These are phyloP conservation scores for Operophtera brumata DNA, from an alignment of 2,888 invertebrate species.

Conservation along the genomic window DNA sequence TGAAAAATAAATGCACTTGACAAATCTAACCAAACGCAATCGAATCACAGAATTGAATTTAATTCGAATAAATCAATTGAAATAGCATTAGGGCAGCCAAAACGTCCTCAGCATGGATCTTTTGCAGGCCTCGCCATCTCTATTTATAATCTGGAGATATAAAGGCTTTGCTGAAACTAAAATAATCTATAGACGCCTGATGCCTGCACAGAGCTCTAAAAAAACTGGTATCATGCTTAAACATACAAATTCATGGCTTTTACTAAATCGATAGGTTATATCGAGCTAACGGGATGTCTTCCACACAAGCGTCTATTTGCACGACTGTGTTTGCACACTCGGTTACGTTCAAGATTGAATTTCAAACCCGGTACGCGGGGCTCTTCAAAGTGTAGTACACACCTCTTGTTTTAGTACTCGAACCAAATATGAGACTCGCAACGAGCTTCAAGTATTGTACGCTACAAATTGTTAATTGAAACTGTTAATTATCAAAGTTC, in stretches of 20 bases:
- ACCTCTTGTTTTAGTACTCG: not conserved
- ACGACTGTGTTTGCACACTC: constrained; percentile 36
- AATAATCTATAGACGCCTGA: too few species aligned
- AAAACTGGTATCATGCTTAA: not conserved
- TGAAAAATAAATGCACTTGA: too few species aligned
- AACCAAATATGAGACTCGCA: not conserved
- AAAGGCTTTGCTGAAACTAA: too few species aligned
- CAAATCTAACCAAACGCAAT: too few species aligned
- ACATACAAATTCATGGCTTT: constrained; percentile 2
- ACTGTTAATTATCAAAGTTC: too few species aligned
- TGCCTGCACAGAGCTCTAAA: too few species aligned
- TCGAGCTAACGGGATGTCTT: constrained; percentile 27
- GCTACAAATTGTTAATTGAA: not conserved
- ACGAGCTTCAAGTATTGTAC: not conserved
- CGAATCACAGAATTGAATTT: too few species aligned
- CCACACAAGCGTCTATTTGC: constrained; percentile 31
- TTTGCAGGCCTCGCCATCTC: too few species aligned
- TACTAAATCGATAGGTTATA: constrained; percentile 12
- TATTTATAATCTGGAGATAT: too few species aligned
- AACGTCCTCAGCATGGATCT: too few species aligned
- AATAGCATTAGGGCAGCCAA: too few species aligned
- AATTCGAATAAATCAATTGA: too few species aligned
- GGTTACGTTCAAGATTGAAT: constrained; percentile 43
- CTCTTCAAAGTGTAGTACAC: not conserved
- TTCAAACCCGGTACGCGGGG: constrained; percentile 26